These are phyloP conservation scores for Cebidichthys violaceus DNA, from an alignment of 2,113 vertebrate genomes.

Conservation along the genomic window DNA sequence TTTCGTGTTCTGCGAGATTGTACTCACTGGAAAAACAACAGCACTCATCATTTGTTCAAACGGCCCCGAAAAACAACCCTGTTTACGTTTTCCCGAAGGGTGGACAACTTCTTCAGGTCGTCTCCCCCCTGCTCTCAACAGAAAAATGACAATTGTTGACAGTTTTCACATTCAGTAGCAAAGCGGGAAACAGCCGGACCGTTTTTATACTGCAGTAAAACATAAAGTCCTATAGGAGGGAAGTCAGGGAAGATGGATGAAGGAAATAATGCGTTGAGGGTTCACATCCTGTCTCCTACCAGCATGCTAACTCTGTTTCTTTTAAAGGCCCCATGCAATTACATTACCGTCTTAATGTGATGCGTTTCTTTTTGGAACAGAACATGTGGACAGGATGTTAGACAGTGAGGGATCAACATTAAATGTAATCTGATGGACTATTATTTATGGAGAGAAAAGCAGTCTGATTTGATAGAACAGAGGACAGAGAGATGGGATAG, in stretches of 20 bases:
- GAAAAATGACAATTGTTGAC: background rate
- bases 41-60: slow-evolving; percentile 1
- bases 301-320: slow-evolving; percentile 2
- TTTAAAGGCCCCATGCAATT: slow-evolving; percentile 22
- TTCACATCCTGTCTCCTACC: slow-evolving; percentile 17
- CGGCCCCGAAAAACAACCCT: background rate
- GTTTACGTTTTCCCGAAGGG: background rate
- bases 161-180: background rate
- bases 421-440: background rate
- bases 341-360: slow-evolving; percentile 18
- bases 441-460: slow-evolving; percentile 14
- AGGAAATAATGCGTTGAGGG: background rate
- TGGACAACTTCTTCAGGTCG: slow-evolving; percentile 1
- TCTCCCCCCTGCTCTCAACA: background rate
- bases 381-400: slow-evolving; percentile 2
- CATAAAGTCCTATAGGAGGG: background rate
- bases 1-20: background rate
- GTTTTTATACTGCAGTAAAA: background rate
- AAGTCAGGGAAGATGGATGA: background rate
- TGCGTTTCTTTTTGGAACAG: slow-evolving; percentile 17
- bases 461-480: background rate
- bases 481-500: background rate
- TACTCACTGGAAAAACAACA: background rate
- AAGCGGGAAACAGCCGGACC: slow-evolving; percentile 23
- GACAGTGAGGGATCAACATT: slow-evolving; percentile 8